phyloP scores from a whole-genome alignment of 2,113 vertebrate genomes.

The Glaucomys volans region DNA sequence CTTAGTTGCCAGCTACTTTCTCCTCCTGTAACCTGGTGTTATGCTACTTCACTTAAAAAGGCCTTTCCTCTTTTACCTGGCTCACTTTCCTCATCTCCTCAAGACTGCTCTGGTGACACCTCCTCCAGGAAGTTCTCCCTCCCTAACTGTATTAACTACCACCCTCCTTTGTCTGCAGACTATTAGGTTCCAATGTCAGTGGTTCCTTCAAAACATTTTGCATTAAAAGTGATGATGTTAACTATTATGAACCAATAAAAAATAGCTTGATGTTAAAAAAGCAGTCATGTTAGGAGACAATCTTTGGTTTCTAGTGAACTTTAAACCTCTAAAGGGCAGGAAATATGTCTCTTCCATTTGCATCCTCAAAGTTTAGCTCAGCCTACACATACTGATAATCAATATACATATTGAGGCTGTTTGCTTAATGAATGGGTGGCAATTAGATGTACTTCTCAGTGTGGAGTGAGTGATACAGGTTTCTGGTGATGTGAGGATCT shows the following conservation, averaged over 20 bases:
- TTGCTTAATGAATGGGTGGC: neutral
- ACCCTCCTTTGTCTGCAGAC: neutral
- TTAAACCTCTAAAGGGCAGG: neutral
- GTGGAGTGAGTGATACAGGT: neutral
- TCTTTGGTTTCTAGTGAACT: neutral
- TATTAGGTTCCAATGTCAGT: neutral
- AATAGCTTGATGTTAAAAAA: no score
- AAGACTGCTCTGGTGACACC: neutral
- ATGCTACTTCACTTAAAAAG: neutral
- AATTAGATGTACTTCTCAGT: neutral
- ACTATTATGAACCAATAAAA: no score
- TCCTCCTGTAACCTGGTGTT: neutral
- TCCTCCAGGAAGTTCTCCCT: neutral
- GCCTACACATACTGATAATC: neutral
- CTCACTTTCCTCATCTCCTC: neutral
- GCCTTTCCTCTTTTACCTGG: neutral
- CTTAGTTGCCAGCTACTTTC: neutral
- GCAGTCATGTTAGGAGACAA: neutral
- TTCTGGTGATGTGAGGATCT: neutral
- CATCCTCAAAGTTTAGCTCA: neutral
- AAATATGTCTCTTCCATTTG: neutral
- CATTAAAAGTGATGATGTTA: neutral
- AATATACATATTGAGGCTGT: neutral
- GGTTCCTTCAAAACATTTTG: neutral
- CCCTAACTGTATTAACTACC: neutral